A percentile compares a stretch with the other conserved stretches of the same genome.
Conservation (phyloP, 2,888 invertebrate genomes). For the Philopedon plagiatum region DNA sequence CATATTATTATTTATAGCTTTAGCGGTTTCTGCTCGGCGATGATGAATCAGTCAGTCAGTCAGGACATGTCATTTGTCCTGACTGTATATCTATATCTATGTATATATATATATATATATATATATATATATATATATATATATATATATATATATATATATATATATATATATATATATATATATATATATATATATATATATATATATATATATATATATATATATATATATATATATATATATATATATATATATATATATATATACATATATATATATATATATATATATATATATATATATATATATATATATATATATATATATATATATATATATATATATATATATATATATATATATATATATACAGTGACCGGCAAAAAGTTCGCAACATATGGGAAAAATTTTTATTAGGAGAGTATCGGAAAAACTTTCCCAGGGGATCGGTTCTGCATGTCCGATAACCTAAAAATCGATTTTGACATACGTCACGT, state of each 20-base stretch:
- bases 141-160: not conserved
- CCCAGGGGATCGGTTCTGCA: too few species aligned
- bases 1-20: too few species aligned
- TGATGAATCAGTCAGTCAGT: too few species aligned
- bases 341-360: not conserved
- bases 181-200: constrained; percentile 2
- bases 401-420: too few species aligned
- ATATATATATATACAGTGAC: too few species aligned
- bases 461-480: too few species aligned
- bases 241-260: constrained; percentile 1
- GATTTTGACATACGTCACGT: too few species aligned
- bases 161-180: not conserved
- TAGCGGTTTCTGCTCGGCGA: too few species aligned
- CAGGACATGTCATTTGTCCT: too few species aligned
- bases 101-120: too few species aligned
- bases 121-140: constrained; percentile 1
- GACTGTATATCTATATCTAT: not conserved
- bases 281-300: not conserved
- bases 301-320: not conserved
- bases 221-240: constrained; percentile 5
- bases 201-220: constrained; percentile 5
- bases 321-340: not conserved
- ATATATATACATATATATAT: not conserved
- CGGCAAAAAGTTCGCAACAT: too few species aligned
- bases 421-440: too few species aligned